Base-by-base conservation (phyloP, 2,113 vertebrate species). In the Heteronetta atricapilla region DNA sequence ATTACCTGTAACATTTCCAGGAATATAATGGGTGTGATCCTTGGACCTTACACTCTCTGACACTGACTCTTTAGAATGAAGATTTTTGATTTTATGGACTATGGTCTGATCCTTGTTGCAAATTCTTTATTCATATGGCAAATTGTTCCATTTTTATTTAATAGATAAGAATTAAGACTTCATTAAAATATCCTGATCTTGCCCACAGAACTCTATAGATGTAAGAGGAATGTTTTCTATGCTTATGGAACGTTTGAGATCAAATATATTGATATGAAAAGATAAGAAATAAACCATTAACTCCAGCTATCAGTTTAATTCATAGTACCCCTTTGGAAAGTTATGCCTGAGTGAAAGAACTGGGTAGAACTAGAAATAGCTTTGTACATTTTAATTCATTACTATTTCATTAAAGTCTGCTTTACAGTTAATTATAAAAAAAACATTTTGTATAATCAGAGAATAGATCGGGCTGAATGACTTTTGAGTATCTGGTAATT, bases 321-420 rank as follows among this genome's bases (percentile, higher is more conserved):
- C 89, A 31, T 84, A 62, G 76, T 75, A 62, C 4, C 4, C 17
- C 31, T 86, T 93, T 91, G 72, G n/a, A 91, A 94, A 91, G 34
- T 75, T 83, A 85, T 87, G 64, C 46, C 48, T 75, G 66, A 91
- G 82, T 16, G 31, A 67, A 83, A 77, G 72, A 91, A 55, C 68
- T 67, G 56, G 3, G 22, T 83, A 70, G 85, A 88, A 73, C 59
- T 79, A 96, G 40, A 92, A 95, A 94, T 77, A 63, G 67, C 85
- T 94, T 95, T 89, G 6, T 77, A 19, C 33, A 3, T 85, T 92
- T 91, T 58, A 89, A 3, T 85, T 96, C 17, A 82, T 93, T 95
- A 82, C 40, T 63, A 89, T 94, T 91, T 89, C 93, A 95, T 95
- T 93, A 86, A 91, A 93, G 63, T 77, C 56, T 95, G 22, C 72